Evolutionary conservation across 1,140 invertebrate genomes (phyloP).

Genomic region (Drosophila ambigua): DNA sequence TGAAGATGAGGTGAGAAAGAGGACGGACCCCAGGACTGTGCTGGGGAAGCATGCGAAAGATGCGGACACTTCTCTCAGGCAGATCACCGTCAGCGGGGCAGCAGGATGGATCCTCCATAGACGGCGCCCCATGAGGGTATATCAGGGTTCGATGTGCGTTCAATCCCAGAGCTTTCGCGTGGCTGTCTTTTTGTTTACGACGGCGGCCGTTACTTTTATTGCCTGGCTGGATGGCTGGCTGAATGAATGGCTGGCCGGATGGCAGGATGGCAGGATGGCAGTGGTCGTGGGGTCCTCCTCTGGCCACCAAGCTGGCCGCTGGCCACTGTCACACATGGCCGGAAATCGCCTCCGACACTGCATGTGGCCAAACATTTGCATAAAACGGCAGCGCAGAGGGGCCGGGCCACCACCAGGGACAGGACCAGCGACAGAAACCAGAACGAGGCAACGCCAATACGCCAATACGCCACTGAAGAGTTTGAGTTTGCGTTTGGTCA

Average conservation of each 20-base stretch:
- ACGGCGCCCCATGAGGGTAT: slow-evolving; percentile 15
- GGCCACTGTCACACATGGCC: slow-evolving; percentile 75
- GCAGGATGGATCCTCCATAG: too few species aligned
- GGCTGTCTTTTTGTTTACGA: slow-evolving; percentile 43
- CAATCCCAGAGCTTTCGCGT: not conserved
- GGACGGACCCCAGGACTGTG: not conserved
- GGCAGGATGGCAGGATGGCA: not conserved
- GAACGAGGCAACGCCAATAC: slow-evolving; percentile 4
- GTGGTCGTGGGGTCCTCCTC: not conserved
- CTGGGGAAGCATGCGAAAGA: too few species aligned
- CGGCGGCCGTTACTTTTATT: slow-evolving; percentile 63
- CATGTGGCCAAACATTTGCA: slow-evolving; percentile 79
- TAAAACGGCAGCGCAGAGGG: slow-evolving; percentile 63
- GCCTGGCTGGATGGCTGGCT: slow-evolving; percentile 37
- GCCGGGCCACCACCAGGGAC: not conserved
- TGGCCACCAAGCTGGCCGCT: slow-evolving; percentile 21
- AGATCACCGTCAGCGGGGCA: too few species aligned
- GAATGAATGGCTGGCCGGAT: not conserved
- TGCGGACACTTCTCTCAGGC: too few species aligned
- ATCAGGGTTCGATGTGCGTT: slow-evolving; percentile 1
- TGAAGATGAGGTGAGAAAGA: not conserved
- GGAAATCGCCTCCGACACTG: slow-evolving; percentile 75
- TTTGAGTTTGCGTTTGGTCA: slow-evolving; percentile 6
- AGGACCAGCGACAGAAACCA: not conserved
- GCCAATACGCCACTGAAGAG: not conserved